Conservation (phyloP, 1,140 invertebrate genomes). For the Aphaenogaster ashmeadi region DNA sequence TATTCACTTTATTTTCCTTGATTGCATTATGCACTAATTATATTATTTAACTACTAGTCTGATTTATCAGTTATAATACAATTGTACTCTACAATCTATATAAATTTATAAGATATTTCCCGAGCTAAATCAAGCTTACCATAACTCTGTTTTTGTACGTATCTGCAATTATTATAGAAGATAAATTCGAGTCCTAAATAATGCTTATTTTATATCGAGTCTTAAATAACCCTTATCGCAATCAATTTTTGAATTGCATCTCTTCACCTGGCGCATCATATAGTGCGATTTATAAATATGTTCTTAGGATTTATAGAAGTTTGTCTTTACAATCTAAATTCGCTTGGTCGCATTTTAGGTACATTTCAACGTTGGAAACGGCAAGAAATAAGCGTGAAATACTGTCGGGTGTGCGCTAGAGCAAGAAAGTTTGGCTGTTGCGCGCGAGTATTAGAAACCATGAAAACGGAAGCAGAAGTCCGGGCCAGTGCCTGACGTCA, state of each 20-base stretch:
- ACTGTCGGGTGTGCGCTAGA: slow-evolving; percentile 76
- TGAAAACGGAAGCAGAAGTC: slow-evolving; percentile 76
- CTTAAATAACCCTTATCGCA: not conserved
- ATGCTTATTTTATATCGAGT: not conserved
- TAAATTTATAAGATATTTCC: not conserved
- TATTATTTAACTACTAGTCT: not conserved
- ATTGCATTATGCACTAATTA: slow-evolving; percentile 15
- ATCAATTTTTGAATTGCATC: not conserved
- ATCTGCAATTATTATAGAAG: not conserved
- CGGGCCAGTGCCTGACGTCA: slow-evolving; percentile 75
- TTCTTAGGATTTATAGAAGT: slow-evolving; percentile 5
- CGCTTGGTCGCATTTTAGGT: slow-evolving; percentile 68
- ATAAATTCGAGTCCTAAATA: not conserved
- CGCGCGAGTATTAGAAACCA: slow-evolving; percentile 80
- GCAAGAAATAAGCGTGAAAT: slow-evolving; percentile 75
- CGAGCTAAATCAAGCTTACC: not conserved
- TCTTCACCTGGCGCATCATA: no score
- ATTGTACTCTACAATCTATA: not conserved
- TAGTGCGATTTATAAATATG: slow-evolving; percentile 20
- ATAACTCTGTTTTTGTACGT: not conserved
- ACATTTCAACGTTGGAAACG: slow-evolving; percentile 53
- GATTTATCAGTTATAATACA: not conserved
- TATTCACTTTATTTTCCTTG: not conserved
- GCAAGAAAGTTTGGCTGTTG: slow-evolving; percentile 80
- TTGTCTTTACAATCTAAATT: slow-evolving; percentile 67